Percentiles rank a stretch among this genome's conserved stretches.
Conservation (phyloP, 2,888 invertebrate genomes). For the Drosophila monieri region DNA sequence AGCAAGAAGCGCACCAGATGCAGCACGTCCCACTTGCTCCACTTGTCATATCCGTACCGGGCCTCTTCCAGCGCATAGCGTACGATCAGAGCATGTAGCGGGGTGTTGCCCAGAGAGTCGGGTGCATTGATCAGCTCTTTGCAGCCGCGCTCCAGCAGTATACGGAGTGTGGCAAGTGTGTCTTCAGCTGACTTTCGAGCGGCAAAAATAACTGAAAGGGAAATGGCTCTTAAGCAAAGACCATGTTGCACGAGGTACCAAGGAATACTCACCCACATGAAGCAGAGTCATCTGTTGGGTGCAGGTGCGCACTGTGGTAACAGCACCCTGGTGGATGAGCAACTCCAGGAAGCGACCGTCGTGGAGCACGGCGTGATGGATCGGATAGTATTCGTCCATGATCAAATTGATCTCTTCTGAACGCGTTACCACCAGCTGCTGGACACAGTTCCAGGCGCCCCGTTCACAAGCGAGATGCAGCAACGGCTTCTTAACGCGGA, state of each 20-base stretch:
- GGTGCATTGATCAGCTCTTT: constrained; percentile 89
- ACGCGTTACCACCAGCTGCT: constrained; percentile 87
- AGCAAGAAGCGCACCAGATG: constrained; percentile 87
- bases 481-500: constrained; percentile 86
- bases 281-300: constrained; percentile 89
- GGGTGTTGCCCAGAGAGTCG: constrained; percentile 90
- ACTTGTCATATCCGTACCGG: constrained; percentile 87
- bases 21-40: constrained; percentile 90
- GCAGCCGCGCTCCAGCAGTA: constrained; percentile 89
- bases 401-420: constrained; percentile 89
- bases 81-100: constrained; percentile 87
- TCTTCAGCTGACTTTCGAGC: constrained; percentile 89
- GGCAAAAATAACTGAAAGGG: constrained; percentile 86
- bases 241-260: not conserved
- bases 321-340: constrained; percentile 88
- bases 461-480: constrained; percentile 89
- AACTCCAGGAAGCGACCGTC: constrained; percentile 88
- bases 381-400: constrained; percentile 91
- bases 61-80: constrained; percentile 89
- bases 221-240: not conserved
- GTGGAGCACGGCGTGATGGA: constrained; percentile 90
- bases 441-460: constrained; percentile 89
- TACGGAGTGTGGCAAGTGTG: constrained; percentile 88
- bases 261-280: constrained; percentile 85
- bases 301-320: constrained; percentile 88